Base-by-base conservation (phyloP, 1,140 invertebrate genomes). In the Tyrophagus putrescentiae region DNA sequence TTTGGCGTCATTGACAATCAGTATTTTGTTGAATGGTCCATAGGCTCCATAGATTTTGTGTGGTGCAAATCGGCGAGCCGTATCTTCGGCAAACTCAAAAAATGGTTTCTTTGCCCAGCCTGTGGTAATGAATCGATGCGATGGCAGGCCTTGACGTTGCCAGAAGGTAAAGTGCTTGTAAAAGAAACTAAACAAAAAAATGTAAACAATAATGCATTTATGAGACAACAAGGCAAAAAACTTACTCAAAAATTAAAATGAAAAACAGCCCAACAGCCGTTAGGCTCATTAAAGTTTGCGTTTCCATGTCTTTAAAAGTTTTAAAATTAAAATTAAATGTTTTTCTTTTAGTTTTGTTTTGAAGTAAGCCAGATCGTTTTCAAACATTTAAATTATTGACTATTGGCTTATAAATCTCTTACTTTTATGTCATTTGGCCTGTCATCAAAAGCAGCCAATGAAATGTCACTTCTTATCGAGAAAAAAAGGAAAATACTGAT, bases 1-100 rank as follows among this genome's bases (percentile, higher is more conserved):
- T 53, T 57, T 28, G 18, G 45, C 9, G 18, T 59, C 57, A 57
- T 27, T 33, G 58, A 59, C 59, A 11, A 59, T 25, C 18, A 59
- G 25, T 16, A 3, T n/a, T 3, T 13, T 18, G n/a, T 44, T 44
- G 3, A 59, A 11, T 9, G 7, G 7, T 16, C 27, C 27, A 60
- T 59, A 59, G 3, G 25, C 3, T 61, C 57, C 45, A 9, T 25
- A 9, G 18, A 59, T 52, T 13, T 52, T 3, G 3, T 29, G 25
- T 21, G 13, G 36, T 39, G 13, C 36, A 52, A 28, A 9, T n/a
- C n/a, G n/a, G n/a, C n/a, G n/a, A n/a, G n/a, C n/a, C n/a, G n/a
- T n/a, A n/a, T n/a, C 54, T 23, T 44, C 11, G 42, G 23, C 36
- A n/a, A 36, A 39, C 42, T 57, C 29, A n/a, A 36, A n/a, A 21